Base-by-base conservation (phyloP, 2,888 invertebrate species). In the Anorthoa munda region DNA sequence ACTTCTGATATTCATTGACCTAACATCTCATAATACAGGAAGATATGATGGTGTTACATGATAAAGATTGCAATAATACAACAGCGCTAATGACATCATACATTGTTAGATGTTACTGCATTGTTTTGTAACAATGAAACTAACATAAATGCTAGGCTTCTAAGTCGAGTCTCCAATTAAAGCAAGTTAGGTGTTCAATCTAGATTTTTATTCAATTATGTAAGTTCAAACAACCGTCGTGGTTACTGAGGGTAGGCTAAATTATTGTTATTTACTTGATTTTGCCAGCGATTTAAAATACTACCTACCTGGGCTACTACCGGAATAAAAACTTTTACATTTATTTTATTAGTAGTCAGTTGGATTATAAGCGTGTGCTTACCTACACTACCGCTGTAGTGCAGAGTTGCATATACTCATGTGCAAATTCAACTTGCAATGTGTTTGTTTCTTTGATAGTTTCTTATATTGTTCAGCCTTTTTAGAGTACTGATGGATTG, bases 71-170 rank as follows among this genome's bases (percentile, higher is more conserved):
- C 39, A 71, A 50, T 75, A 50, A 75, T 15, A 15, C 48, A 45
- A 45, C 12, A 39, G n/a, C 53, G 51, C 7, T 64, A 59, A 58
- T 64, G 53, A 59, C 76, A 71, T 77, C 71, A 77, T 51, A 51
- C 63, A 71, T 69, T 69, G 60, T 68, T 17, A 26, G 4, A 31
- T 50, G 15, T 67, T 45, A 56, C 51, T 13, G n/a, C 15, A 70
- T 77, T 76, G 39, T 76, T 58, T 45, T 18, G 71, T 64, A 59
- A 77, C 39, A 53, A 77, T 56, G 18, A 21, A 60, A 77, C 46
- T n/a, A 26, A 45, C 21, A 21, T 58, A n/a, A 51, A 72, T 21
- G 23, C 17, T 31, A 48, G 23, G 11, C 26, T 73, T 53, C n/a
- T 59, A 48, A 23, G 48, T 15, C 11, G 26, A 26, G 13, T 18